Base-by-base conservation (phyloP, 2,888 invertebrate species). In the Tenthredo scrophulariae region DNA sequence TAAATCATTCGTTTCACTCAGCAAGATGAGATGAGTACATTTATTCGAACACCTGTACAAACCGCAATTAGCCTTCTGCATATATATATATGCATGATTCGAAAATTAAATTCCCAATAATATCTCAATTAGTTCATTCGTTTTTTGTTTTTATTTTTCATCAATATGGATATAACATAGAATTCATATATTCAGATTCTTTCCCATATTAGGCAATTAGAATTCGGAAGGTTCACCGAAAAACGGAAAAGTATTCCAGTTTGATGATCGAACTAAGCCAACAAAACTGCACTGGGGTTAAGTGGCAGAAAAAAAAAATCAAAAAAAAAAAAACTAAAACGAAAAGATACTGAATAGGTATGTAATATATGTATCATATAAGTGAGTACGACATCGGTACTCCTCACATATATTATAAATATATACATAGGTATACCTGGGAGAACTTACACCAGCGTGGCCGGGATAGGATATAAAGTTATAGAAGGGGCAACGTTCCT, bases 401-500 rank as follows among this genome's bases (percentile, higher is more conserved):
- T 37, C 46, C 43, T 46, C 22, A 26, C 46, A 40, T 74, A 70
- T 37, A 40, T 74, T 33, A 33, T 33, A 33, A 33, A 37, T 37
- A 2, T 7, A 37, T 37, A 37, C 7, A 37, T 37, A 37, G 37
- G 37, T 7, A 37, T 37, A 37, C 7, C 79, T 37, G 29, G 37
- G n/a, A 40, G 79, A 77, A 58, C 37, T 80, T 58, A 29, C 7
- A 22, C n/a, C 58, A 58, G 58, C 58, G 62, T 80, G 62, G 58
- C 79, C 62, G 62, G 79, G 40, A 80, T 62, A 15, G 70, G n/a
- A 85, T 22, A 37, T 26, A 40, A 26, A 40, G 50, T 85, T 83
- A 26, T 84, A 84, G 67, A 37, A 84, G 67, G 82, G 70, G 79
- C 75, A 29, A 70, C 77, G 50, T 67, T 70, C 54, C 85, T 85